Evolutionary conservation across 2,113 vertebrate species (phyloP).

Genomic region (Cacatua alba): DNA sequence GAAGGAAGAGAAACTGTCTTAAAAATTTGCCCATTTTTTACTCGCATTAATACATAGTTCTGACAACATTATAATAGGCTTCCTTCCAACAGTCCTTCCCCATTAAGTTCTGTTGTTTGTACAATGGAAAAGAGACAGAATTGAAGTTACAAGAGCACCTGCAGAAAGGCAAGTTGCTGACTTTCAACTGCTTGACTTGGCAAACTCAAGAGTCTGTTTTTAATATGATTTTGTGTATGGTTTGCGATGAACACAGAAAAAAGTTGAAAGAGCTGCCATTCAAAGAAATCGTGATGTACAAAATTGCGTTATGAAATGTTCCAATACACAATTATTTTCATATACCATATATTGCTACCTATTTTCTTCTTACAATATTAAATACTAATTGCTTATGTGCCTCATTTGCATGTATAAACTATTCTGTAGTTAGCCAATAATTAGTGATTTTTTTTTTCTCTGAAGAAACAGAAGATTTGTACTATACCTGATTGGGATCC

Average conservation of each 20-base stretch:
- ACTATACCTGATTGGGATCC: neutral
- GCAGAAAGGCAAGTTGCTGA: neutral
- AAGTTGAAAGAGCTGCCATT: neutral
- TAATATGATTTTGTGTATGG: neutral
- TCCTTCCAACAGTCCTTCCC: neutral
- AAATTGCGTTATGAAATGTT: neutral
- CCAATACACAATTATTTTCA: neutral
- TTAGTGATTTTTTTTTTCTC: neutral
- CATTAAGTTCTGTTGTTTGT: neutral
- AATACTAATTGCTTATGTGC: neutral
- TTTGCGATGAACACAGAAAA: neutral
- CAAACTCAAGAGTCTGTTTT: neutral
- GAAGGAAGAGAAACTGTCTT: neutral
- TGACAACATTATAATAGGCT: neutral
- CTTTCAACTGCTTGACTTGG: neutral
- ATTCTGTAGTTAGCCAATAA: neutral
- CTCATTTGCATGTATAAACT: neutral
- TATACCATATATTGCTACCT: neutral
- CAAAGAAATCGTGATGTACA: neutral
- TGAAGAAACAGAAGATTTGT: neutral
- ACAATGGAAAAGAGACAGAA: neutral
- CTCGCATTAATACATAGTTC: neutral
- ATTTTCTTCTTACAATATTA: neutral
- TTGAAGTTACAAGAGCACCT: neutral
- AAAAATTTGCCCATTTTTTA: neutral